Evolutionary conservation across 2,113 vertebrate genomes (phyloP), one percentile per base, ranked within the genome.

Genomic region (Otis tarda): DNA sequence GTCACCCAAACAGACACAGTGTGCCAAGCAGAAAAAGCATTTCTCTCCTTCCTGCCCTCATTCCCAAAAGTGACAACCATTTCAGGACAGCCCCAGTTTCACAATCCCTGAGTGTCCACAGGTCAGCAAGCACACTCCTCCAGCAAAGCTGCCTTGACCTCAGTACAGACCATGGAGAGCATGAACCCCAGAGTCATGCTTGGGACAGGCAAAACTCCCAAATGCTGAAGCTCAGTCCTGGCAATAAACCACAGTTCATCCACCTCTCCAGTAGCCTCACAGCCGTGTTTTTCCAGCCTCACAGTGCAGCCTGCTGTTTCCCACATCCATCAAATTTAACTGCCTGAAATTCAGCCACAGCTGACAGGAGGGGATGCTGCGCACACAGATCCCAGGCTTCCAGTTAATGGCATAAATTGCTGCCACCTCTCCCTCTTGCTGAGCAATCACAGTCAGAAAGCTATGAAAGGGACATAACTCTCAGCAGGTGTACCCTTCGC

Each of bases 31-130:
- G 41, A 79, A 33, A 57, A 69, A 68, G 49, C 12, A 2, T 68
- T 83, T 68, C n/a, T 88, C 24, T 47, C 43, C 50, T 68, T 79
- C 67, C 25, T 64, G 60, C 33, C 43, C 12, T 57, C 55, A 9
- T 83, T 91, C 60, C 60, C 67, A 24, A 41, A 73, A 53, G 49
- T 19, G 27, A 33, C n/a, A 83, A 59, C 10, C 25, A 19, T 33
- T 28, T 52, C 33, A 41, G 33, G 74, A 82, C 53, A 50, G 6
- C 16, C 33, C 11, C 47, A 69, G 55, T 37, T 64, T 41, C n/a
- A 23, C 2, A 0, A 21, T 18, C 4, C 10, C 22, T 12, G 19
- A 6, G 14, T 20, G 7, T n/a, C 53, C 20, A 27, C 6, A 24
- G 33, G 41, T 78, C 33, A 35, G 21, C 41, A 74, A 30, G 49